phyloP scores from a whole-genome alignment of 2,113 vertebrate genomes.

The Misgurnus anguillicaudatus region DNA sequence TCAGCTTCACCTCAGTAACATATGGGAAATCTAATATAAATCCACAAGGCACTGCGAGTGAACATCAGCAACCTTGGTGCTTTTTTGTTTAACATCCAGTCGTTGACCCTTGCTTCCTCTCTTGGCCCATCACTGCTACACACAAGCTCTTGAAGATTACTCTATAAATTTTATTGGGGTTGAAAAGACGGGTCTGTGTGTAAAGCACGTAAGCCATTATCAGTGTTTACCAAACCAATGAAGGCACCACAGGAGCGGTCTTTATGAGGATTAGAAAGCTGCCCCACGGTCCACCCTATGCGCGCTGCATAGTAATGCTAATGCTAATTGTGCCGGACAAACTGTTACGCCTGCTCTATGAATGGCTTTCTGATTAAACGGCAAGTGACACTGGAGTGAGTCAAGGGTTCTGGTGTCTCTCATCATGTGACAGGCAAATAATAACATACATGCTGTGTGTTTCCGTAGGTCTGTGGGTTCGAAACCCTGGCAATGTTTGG shows the following conservation, averaged over 20 bases:
- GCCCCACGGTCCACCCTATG: conserved; percentile 47
- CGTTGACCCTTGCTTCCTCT: conserved; percentile 25
- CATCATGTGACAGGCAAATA: conserved; percentile 34
- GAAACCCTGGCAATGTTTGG: too few relatives aligned
- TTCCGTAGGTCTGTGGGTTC: too few relatives aligned
- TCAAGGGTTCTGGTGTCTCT: conserved; percentile 45
- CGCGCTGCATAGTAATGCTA: conserved; percentile 53
- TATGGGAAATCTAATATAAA: neutral
- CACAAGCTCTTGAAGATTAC: conserved; percentile 48
- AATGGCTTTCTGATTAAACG: conserved; percentile 58
- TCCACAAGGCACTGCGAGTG: neutral
- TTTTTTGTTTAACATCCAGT: conserved; percentile 14
- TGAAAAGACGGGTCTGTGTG: conserved; percentile 31
- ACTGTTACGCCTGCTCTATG: conserved; percentile 47
- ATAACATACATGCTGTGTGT: neutral
- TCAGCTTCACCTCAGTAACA: neutral
- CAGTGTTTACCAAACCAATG: conserved; percentile 60
- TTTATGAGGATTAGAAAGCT: conserved; percentile 59
- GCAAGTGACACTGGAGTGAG: conserved; percentile 55
- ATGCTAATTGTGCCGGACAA: conserved; percentile 55
- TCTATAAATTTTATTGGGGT: conserved; percentile 47
- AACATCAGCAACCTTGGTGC: neutral
- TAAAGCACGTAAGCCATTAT: conserved; percentile 53
- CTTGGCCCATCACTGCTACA: conserved; percentile 26
- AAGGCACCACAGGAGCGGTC: conserved; percentile 55